These are phyloP conservation scores for Himantopus leucocephalus DNA, from an alignment of 2,113 vertebrate species.

Conservation along the genomic window DNA sequence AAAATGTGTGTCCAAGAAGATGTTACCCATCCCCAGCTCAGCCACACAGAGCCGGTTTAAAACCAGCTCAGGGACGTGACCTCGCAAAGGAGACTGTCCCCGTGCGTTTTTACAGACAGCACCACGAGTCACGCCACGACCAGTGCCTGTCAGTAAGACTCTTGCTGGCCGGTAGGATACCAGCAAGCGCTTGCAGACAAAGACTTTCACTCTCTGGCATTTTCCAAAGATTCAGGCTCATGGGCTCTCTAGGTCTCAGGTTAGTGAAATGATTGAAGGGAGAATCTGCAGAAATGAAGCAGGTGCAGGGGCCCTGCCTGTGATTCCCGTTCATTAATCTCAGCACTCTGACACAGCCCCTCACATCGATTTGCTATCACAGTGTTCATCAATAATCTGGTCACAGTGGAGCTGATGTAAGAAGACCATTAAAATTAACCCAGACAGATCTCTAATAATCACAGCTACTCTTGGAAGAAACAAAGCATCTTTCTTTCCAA, in stretches of 20 bases:
- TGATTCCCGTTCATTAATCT: background rate
- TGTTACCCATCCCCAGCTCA: background rate
- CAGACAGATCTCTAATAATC: background rate
- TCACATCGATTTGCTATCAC: background rate
- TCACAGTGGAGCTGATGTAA: background rate
- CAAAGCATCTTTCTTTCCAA: background rate
- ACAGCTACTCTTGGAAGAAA: background rate
- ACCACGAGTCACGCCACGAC: fast-evolving
- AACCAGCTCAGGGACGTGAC: background rate
- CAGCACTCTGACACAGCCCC: background rate
- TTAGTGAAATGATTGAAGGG: fast-evolving
- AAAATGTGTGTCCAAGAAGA: background rate
- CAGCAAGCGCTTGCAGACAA: background rate
- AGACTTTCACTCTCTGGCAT: background rate
- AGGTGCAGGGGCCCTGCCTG: background rate
- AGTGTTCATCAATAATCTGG: background rate
- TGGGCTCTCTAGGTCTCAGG: background rate
- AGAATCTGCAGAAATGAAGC: background rate
- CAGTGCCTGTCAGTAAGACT: background rate
- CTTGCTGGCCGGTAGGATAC: background rate
- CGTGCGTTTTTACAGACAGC: fast-evolving
- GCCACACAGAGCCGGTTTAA: background rate
- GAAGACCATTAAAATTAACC: background rate
- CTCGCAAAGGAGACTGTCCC: background rate
- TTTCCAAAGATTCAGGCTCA: background rate